Percentiles rank a stretch among this genome's conserved stretches.
These are phyloP conservation scores for Danaus melanippus DNA, from an alignment of 1,140 invertebrate species.

Conservation along the genomic window DNA sequence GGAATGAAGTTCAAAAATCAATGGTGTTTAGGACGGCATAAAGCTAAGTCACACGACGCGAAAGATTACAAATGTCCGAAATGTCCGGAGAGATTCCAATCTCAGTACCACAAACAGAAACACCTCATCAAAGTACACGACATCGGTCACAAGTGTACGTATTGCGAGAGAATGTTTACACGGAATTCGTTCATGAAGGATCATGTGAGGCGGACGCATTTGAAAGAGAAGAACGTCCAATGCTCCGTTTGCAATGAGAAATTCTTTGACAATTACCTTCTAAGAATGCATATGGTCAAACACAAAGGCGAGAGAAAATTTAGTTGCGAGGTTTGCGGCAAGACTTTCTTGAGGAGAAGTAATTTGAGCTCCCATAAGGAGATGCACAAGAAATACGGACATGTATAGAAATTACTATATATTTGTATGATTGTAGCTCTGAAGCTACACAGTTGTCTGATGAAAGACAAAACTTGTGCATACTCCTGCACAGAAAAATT, in stretches of 20 bases:
- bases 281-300: slow-evolving; percentile 74
- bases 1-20: slow-evolving; percentile 49
- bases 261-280: slow-evolving; percentile 55
- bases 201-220: slow-evolving; percentile 52
- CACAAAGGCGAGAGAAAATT: slow-evolving; percentile 77
- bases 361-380: slow-evolving; percentile 53
- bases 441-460: too few species aligned
- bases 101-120: slow-evolving; percentile 57
- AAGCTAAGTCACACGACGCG: slow-evolving; percentile 43
- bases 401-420: slow-evolving; percentile 16
- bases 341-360: slow-evolving; percentile 73
- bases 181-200: slow-evolving; percentile 59
- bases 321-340: slow-evolving; percentile 72
- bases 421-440: too few species aligned
- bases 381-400: slow-evolving; percentile 58
- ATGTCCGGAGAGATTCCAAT: slow-evolving; percentile 48
- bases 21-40: slow-evolving; percentile 46
- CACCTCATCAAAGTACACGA: slow-evolving; percentile 54
- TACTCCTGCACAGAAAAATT: too few species aligned
- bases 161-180: slow-evolving; percentile 59
- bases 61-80: slow-evolving; percentile 55
- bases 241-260: slow-evolving; percentile 55
- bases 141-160: slow-evolving; percentile 49
- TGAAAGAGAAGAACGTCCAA: slow-evolving; percentile 56
- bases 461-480: too few species aligned